Evolutionary conservation across 2,888 invertebrate species (phyloP), one percentile per base, ranked within the genome.

Genomic region (Leptinotarsa haldemani): DNA sequence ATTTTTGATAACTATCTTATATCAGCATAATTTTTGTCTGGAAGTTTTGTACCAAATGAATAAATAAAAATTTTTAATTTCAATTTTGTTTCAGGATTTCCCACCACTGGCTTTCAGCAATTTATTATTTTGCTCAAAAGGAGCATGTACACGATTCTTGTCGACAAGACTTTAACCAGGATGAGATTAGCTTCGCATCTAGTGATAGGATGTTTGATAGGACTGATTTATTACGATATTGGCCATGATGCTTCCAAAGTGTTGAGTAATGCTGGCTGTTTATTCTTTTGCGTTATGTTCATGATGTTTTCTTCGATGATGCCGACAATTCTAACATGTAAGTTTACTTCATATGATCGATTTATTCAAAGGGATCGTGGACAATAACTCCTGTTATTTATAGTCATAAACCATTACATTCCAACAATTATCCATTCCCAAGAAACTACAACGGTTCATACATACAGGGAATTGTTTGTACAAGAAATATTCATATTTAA

Each of bases 221-320:
- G 98, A 48, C 92, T 96, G 87, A 92, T 98, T 86, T 98, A 97
- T 87, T 96, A 96, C 82, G 95, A 95, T 83, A 97, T 96, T 80
- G 98, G 98, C 5, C 93, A 95, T 81, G 96, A 98, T 84, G 97
- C 97, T 20, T 94, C 94, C 69, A 97, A 97, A 88, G 96, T 96
- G 30, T 95, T 94, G 91, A 97, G 97, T 88, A 98, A 98, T 85
- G 94, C 97, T 30, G 97, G 97, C 63, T 97, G 96, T 88, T 92
- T 98, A 81, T 98, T 98, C 90, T 98, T 98, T 89, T 97, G 96
- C 79, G 94, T 97, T 80, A 93, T 98, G 88, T 98, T 98, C 88
- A 94, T 97, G 80, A 97, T 97, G 94, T 98, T 98, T 87, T 97
- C 97, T 69, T 97, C 98, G 67, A 96, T 98, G 94, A 98, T 98